Base-by-base conservation (phyloP, 2,888 invertebrate genomes). In the Ctena decussata region DNA sequence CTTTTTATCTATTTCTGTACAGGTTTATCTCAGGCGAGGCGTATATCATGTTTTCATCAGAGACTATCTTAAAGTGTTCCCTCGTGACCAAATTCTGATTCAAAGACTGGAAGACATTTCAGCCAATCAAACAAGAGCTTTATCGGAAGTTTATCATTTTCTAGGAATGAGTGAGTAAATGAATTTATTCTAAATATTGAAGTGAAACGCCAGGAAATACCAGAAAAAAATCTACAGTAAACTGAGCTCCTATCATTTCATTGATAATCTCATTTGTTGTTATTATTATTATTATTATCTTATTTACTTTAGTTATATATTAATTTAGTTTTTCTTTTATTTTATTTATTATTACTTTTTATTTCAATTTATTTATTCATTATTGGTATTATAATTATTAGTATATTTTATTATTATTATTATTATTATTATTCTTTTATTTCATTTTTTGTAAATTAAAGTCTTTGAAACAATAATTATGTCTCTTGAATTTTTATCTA, bases 71-170 rank as follows among this genome's bases (percentile, higher is more conserved):
- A 30, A 74, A 6, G 80, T 80, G 41, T 84, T 84, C 49, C 74
- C 70, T 73, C 41, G 80, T 8, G 53, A 77, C 21, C 84, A 84
- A 21, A 57, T 84, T 71, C 73, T 84, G 11, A 73, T 84, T 24
- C 80, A 80, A 30, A 21, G 84, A 74, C 49, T 84, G 27, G 84
- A 84, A 37, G 84, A 80, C 30, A 80, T 80, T 8, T 53, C 77
- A 15, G 60, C 37, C 24, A 46, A 77, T 12, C 77, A 76, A 30
- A 21, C 30, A 37, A 32, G 24, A 27, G 46, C 74, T 0, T 65
- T 80, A 6, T 12, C 12, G 6, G 30, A 44, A 44, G 72, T 72
- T 18, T 77, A 30, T 44, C 39, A 49, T 11, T 84, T 84, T 60
- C 60, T 84, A 27, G 84, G 84, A 18, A 11, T 84, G 35, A 73